Evolutionary conservation across 2,888 invertebrate genomes (phyloP), one percentile per base, ranked within the genome.

Genomic region (Eucera pruinosa): DNA sequence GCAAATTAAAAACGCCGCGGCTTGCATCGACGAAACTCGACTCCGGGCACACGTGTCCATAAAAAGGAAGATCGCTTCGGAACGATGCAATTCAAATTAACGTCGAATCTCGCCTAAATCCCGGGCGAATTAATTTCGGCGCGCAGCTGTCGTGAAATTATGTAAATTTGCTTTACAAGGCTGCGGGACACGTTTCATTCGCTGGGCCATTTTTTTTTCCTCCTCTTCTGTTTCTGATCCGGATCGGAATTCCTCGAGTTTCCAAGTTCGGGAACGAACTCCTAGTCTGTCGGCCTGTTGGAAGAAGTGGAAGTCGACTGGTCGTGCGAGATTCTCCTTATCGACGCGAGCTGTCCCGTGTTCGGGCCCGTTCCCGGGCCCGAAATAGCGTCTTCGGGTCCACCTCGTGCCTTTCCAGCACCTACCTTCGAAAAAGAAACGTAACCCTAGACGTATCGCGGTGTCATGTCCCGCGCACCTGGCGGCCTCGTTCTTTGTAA

Each of bases 401-500:
- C 67, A 77, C 78, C 64, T 72, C 81, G 65, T 64, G 66, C 73
- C 73, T 79, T 36, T 23, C 76, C 81, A 67, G 70, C 77, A 66
- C 72, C 78, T 65, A 78, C 80, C 79, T 69, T 76, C 76, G 83
- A 84, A 85, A 84, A 80, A 86, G 86, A 87, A 88, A 87, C 86
- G 91, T 91, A 91, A 91, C 90, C 87, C 87, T 91, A 91, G 88
- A 90, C 90, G 88, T 86, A 86, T 86, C 87, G 84, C 85, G 86
- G 89, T 90, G 89, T 91, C 90, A 91, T 90, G 90, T 90, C 89
- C 87, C 81, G 88, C 88, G 89, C 90, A 91, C 89, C 91, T 90
- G 90, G 90, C 90, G 91, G 91, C 84, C 86, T 83, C 84, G 81
- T 84, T 88, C 90, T 91, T 91, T 91, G 91, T 91, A 91, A 91